Evolutionary conservation across 2,888 invertebrate species (phyloP), one percentile per base, ranked within the genome.

Genomic region (Rhaphigaster nebulosa): DNA sequence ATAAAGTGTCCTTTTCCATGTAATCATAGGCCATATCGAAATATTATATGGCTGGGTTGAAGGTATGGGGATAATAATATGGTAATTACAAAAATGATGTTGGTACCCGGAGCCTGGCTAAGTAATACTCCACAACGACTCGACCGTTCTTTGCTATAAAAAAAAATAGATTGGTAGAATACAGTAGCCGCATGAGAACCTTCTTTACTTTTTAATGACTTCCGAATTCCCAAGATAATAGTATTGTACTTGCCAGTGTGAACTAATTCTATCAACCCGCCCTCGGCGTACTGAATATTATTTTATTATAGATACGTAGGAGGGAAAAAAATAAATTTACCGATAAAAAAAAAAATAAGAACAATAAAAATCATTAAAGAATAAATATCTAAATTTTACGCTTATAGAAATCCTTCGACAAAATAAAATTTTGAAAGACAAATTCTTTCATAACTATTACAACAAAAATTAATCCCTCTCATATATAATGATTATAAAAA

Each of bases 171-270:
- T 84, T 45, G 84, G 45, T 13, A 50, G 45, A 84, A 84, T 41
- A 45, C 84, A 84, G 84, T 84, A 84, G 84, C 84, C 45, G 45
- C 26, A 84, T 41, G 84, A 84, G 84, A 84, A 84, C 45, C n/a
- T 84, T 41, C n/a, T 84, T 84, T 45, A 84, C 15, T 84, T 45
- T 84, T 8, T 41, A 84, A 84, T 50, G 45, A 23, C 84, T 84
- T 84, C 84, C 45, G 45, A 41, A 84, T 84, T 45, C 45, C 45
- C n/a, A n/a, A 50, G 45, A 1, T 18, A 29, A 76, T 34, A 38
- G 34, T 18, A 20, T 38, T 38, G 26, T 76, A 38, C 70, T 10
- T 34, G 34, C 70, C 20, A 15, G 20, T 10, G 20, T 10, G 20
- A 15, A 38, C 6, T 76, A 20, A 38, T 38, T 38, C 20, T 76